These are phyloP conservation scores for Drosophila tani DNA, from an alignment of 1,140 invertebrate species.

Conservation along the genomic window DNA sequence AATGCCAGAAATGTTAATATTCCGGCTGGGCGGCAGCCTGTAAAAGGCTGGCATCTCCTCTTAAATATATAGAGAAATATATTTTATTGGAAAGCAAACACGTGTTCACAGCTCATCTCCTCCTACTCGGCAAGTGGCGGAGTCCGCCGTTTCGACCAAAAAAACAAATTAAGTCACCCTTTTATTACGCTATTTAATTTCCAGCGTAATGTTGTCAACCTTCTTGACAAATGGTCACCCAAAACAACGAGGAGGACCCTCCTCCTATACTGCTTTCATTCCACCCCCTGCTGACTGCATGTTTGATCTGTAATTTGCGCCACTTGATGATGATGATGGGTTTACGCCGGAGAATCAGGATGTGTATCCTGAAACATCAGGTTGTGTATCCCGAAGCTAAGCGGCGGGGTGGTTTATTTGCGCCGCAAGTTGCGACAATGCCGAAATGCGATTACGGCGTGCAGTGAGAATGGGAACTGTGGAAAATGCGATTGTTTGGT, in stretches of 20 bases:
- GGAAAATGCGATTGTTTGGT: slow-evolving; percentile 50
- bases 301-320: slow-evolving; percentile 63
- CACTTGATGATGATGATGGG: slow-evolving; percentile 50
- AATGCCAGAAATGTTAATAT: slow-evolving; percentile 51
- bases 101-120: slow-evolving; percentile 65
- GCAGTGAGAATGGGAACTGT: slow-evolving; percentile 38
- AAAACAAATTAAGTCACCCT: slow-evolving; percentile 76
- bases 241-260: slow-evolving; percentile 32
- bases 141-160: slow-evolving; percentile 10
- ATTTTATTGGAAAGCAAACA: slow-evolving; percentile 68
- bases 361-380: slow-evolving; percentile 7
- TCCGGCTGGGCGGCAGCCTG: slow-evolving; percentile 11
- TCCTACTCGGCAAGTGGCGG: slow-evolving; percentile 28
- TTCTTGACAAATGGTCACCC: slow-evolving; percentile 58
- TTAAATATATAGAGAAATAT: slow-evolving; percentile 44
- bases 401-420: slow-evolving; percentile 65
- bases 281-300: slow-evolving; percentile 20
- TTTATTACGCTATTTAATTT: slow-evolving; percentile 72
- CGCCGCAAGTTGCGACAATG: slow-evolving; percentile 52
- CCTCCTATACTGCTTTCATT: neutral
- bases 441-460: slow-evolving; percentile 48
- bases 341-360: slow-evolving; percentile 21
- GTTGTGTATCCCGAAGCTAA: slow-evolving; percentile 19
- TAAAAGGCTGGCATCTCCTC: slow-evolving; percentile 20
- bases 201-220: slow-evolving; percentile 63